These are phyloP conservation scores for Epizoanthus rinbou DNA, from an alignment of 92 coral and sea anemone genomes.

Conservation along the genomic window DNA sequence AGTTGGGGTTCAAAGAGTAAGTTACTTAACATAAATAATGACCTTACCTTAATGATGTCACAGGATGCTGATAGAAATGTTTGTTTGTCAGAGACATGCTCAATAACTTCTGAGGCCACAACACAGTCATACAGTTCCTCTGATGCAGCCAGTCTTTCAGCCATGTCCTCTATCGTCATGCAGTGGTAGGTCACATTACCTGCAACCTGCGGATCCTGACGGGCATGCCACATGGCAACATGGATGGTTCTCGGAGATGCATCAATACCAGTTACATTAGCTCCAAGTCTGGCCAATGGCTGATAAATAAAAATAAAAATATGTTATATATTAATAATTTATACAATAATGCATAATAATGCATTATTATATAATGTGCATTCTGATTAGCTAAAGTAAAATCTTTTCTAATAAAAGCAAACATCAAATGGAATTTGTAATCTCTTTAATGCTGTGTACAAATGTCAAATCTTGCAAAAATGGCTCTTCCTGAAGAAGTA, in stretches of 20 bases:
- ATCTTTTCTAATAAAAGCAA: too few species aligned
- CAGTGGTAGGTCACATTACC: constrained; percentile 68
- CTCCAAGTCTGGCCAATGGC: constrained; percentile 96
- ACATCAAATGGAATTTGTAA: too few species aligned
- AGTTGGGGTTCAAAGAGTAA: too few species aligned
- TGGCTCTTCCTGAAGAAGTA: too few species aligned
- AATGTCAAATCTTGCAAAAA: too few species aligned
- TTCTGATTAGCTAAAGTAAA: too few species aligned
- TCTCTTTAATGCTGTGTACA: too few species aligned
- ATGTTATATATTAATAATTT: too few species aligned
- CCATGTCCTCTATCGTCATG: constrained; percentile 86
- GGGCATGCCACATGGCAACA: constrained; percentile 84
- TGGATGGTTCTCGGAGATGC: constrained; percentile 86
- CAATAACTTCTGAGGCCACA: constrained; percentile 94
- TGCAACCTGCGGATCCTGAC: constrained; percentile 69
- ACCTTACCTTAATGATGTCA: constrained; percentile 72
- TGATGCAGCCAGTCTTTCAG: constrained; percentile 37
- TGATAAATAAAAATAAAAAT: constrained; percentile 5
- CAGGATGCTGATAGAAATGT: constrained; percentile 75
- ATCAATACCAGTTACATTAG: constrained; percentile 90
- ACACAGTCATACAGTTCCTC: constrained; percentile 82
- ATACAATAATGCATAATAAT: too few species aligned
- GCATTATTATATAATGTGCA: too few species aligned
- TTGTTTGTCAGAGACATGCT: constrained; percentile 84
- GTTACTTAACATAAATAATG: too few species aligned